Percentiles rank a stretch among this genome's conserved stretches.
Conservation (phyloP, 2,113 vertebrate species). For the Boleophthalmus pectinirostris region DNA sequence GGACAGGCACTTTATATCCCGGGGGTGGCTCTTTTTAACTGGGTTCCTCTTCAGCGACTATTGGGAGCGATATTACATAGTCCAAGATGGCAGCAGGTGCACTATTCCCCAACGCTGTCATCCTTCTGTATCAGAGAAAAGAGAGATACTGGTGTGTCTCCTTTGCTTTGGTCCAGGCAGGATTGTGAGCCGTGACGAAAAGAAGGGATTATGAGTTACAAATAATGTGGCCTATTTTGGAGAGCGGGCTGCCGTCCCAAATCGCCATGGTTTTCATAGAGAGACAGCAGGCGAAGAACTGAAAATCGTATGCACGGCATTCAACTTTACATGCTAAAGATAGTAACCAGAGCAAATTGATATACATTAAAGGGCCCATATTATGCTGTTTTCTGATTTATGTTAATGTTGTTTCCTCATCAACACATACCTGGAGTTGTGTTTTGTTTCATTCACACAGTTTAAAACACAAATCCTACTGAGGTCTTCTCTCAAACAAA, state of each 20-base stretch:
- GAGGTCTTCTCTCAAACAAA: no score
- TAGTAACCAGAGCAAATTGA: background rate
- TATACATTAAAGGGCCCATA: no score
- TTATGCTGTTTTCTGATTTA: no score
- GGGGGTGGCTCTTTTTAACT: constrained; percentile 37
- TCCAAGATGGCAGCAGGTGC: constrained; percentile 39
- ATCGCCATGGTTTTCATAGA: constrained; percentile 49
- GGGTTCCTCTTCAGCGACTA: constrained; percentile 32
- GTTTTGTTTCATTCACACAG: no score
- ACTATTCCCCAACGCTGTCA: constrained; percentile 21
- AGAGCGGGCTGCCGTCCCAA: constrained; percentile 41
- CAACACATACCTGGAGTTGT: no score
- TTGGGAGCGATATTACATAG: constrained; percentile 22
- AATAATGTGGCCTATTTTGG: constrained; percentile 52
- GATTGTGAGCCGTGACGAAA: constrained; percentile 53
- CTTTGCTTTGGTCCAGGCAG: constrained; percentile 22
- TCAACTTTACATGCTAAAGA: constrained; percentile 7
- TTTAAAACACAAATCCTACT: no score
- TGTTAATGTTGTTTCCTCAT: no score
- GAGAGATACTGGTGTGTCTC: constrained; percentile 1
- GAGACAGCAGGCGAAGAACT: constrained; percentile 25
- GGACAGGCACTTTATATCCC: constrained; percentile 52
- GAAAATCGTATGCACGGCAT: constrained; percentile 31
- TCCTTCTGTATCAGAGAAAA: constrained; percentile 4
- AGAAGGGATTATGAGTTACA: constrained; percentile 41